These are phyloP conservation scores for Corydoras maculifer DNA, from an alignment of 2,113 vertebrate genomes.

Conservation along the genomic window DNA sequence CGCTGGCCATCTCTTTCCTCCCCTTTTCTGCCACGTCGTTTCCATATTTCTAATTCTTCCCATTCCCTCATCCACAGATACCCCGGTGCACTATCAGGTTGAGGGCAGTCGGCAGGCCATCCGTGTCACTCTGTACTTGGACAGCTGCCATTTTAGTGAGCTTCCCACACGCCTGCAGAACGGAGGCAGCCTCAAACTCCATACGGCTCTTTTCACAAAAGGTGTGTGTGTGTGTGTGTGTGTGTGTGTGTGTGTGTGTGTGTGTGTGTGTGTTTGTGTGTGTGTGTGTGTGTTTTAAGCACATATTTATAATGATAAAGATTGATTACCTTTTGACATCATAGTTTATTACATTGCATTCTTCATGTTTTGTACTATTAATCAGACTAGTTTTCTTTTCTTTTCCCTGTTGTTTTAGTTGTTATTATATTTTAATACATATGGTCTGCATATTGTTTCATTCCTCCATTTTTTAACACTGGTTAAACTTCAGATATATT, in stretches of 20 bases:
- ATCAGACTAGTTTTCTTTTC: too few species aligned
- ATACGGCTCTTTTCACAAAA: conserved; percentile 85
- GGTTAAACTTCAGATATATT: background rate
- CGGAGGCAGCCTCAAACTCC: conserved; percentile 84
- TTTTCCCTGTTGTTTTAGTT: too few species aligned
- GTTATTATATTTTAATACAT: too few species aligned
- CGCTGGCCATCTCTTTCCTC: background rate
- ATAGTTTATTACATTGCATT: too few species aligned
- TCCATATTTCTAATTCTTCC: background rate
- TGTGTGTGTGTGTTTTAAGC: conserved; percentile 54
- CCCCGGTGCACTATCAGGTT: conserved; percentile 83
- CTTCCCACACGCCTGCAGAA: conserved; percentile 86
- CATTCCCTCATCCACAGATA: conserved; percentile 66
- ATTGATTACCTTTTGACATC: too few species aligned
- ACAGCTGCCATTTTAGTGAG: conserved; percentile 91
- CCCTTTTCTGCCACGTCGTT: background rate
- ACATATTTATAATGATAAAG: too few species aligned
- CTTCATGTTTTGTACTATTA: too few species aligned
- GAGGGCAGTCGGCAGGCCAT: conserved; percentile 92
- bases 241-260: conserved; percentile 68
- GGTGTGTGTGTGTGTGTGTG: conserved; percentile 71
- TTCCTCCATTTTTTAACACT: too few species aligned
- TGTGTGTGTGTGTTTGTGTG: conserved; percentile 68
- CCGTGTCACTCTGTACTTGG: conserved; percentile 83
- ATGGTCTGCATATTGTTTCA: too few species aligned